phyloP scores from a whole-genome alignment of 2,113 vertebrate species.

The Paratilapia polleni region DNA sequence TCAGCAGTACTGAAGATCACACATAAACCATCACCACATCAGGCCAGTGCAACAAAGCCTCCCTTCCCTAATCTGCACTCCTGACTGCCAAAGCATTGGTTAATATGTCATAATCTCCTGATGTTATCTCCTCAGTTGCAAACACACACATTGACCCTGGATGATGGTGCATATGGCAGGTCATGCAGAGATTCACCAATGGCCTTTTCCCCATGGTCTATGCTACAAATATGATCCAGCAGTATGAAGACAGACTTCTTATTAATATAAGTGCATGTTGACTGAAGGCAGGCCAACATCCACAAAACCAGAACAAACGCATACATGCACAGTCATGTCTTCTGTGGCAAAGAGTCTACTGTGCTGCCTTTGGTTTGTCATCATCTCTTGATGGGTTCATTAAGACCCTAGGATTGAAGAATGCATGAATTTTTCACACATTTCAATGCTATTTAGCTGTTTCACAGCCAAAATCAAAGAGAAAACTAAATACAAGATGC shows the following conservation, averaged over 20 bases:
- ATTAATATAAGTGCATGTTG: slow-evolving; percentile 12
- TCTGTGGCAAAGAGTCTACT: not conserved
- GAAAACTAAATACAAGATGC: not conserved
- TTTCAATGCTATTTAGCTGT: slow-evolving; percentile 21
- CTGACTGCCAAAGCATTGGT: slow-evolving; percentile 54
- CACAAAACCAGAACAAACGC: not conserved
- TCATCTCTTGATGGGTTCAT: slow-evolving; percentile 27
- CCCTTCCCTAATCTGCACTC: slow-evolving; percentile 54
- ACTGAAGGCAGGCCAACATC: not conserved
- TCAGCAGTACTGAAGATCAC: slow-evolving; percentile 43
- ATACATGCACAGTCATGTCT: not conserved
- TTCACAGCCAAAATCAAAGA: not conserved
- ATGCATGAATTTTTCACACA: not conserved
- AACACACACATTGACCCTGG: slow-evolving; percentile 36
- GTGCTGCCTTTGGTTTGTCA: slow-evolving; percentile 6
- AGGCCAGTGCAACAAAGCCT: slow-evolving; percentile 53
- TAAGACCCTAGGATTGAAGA: slow-evolving; percentile 25
- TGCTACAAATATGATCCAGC: slow-evolving; percentile 11
- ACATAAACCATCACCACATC: slow-evolving; percentile 44
- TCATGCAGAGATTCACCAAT: slow-evolving; percentile 38
- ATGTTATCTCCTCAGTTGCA: slow-evolving; percentile 46
- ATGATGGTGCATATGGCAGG: slow-evolving; percentile 29
- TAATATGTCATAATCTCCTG: slow-evolving; percentile 59
- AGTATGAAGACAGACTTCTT: not conserved
- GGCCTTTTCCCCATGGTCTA: not conserved